Evolutionary conservation across 1,140 invertebrate genomes (phyloP), one percentile per base, ranked within the genome.

Genomic region (Venturia canescens): DNA sequence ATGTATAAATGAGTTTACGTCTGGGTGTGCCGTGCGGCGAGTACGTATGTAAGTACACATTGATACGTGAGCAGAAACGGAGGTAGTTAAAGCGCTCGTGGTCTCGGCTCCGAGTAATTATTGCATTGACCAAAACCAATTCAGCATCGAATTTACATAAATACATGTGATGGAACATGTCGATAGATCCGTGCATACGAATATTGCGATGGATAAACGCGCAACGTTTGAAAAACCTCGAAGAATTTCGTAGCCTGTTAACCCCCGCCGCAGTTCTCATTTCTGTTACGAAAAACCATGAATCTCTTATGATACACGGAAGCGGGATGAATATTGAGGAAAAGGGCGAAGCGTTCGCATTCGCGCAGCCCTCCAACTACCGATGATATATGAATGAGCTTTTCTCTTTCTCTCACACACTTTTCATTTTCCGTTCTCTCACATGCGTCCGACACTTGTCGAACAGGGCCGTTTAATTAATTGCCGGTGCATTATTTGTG

Each of bases 121-220:
- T 84, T 83, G 71, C 78, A 83, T 84, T 77, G 82, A 67, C 72
- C 63, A 57, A 75, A 86, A 86, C 85, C 82, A 83, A 87, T 85
- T 72, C 79, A 75, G 71, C 79, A 80, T 66, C 80, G 83, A 84
- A 87, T 88, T 87, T 88, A 83, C 86, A 87, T 87, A 86, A 87
- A 87, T 87, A 82, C 80, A 84, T 63, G 31, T 75, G 38, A 75
- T 75, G 23, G 72, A 63, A 76, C 72, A 34, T 60, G 34, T 27
- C 4, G 29, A 53, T 7, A 57, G 27, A 29, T 15, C 48, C 3
- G 38, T 63, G 27, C 18, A 27, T 57, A 63, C 27, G 27, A 63
- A 38, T 31, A 63, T 77, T 21, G 7, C 7, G 38, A 44, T 44
- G 63, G 1, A 63, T 38, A 38, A 15, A 77, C 23, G 38, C 57